Base-by-base conservation (phyloP, 2,888 invertebrate genomes). In the Chirona hameri region DNA sequence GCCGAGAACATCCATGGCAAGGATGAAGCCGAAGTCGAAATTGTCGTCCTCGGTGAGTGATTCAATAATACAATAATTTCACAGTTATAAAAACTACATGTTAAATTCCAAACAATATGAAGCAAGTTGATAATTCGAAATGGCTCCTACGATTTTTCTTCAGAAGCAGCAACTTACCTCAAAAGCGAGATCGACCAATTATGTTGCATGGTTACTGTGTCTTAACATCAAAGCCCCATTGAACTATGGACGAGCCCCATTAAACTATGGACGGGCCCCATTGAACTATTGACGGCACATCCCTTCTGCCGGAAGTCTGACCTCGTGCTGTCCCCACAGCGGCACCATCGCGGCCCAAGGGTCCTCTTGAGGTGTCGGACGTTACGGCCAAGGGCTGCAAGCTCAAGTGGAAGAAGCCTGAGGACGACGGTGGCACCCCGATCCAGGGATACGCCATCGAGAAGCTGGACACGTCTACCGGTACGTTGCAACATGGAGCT, bases 371-470 rank as follows among this genome's bases (percentile, higher is more conserved):
- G 89, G 95, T 96, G 10, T 91, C 91, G 5, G 95, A 96, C 87
- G 92, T 96, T 18, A 93, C 94, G 82, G 94, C 95, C 39, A 93
- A 93, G 84, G 93, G 94, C 83, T 95, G 95, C 88, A 96, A 95
- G 87, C 91, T 96, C n/a, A 91, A 92, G 86, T 98, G 97, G 97
- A 93, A 95, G 88, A 95, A 96, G 87, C 98, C 98, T 0, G 95
- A 95, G 86, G 97, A 97, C 87, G 97, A 98, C 87, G 98, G 98
- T 57, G 98, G 98, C 65, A 91, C 93, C 69, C 97, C 97, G 0
- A 94, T 98, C 88, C 95, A 94, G 87, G 95, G 96, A 88, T 98
- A 98, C 88, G 93, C 97, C 88, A 92, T 98, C 82, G 97, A 98
- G 89, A 96, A 95, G 89, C 93, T 95, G 93, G 96, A 96, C 86